A percentile compares a stretch with the other conserved stretches of the same genome.
Conservation (phyloP, 2,113 vertebrate genomes). For the Myrmecophaga tridactyla region DNA sequence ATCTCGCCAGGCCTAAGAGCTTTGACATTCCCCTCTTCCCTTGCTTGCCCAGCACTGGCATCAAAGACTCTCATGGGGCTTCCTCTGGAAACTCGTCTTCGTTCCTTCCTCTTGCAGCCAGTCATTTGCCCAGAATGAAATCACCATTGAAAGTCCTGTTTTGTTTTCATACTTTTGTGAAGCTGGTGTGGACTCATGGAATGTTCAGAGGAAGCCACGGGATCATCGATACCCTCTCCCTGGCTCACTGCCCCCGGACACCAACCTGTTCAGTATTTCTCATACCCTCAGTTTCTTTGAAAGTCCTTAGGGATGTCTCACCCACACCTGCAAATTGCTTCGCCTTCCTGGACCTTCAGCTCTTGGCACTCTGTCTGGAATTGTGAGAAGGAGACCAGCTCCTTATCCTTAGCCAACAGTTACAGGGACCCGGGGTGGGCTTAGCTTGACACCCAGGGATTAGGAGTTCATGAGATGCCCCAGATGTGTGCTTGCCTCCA, state of each 20-base stretch:
- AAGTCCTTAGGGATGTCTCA: not conserved
- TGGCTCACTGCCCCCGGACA: not conserved
- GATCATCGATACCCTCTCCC: no score
- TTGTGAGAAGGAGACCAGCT: not conserved
- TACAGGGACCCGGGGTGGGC: not conserved
- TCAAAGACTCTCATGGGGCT: not conserved
- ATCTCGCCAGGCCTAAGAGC: no score
- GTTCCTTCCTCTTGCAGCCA: not conserved
- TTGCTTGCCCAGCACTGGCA: not conserved
- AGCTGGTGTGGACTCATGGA: not conserved
- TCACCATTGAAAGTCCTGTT: not conserved
- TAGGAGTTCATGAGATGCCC: not conserved
- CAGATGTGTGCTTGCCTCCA: not conserved
- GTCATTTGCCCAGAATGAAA: not conserved
- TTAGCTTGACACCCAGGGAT: not conserved
- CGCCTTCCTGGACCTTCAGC: not conserved
- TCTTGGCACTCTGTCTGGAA: not conserved
- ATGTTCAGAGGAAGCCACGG: not conserved
- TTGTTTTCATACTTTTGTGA: not conserved
- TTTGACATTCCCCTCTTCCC: accelerated
- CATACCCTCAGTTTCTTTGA: not conserved
- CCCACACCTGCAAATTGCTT: not conserved
- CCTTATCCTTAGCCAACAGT: no score
- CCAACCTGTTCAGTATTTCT: no score
- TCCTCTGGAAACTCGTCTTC: no score